phyloP scores from a whole-genome alignment of 2,113 vertebrate species.

The Athene cunicularia region DNA sequence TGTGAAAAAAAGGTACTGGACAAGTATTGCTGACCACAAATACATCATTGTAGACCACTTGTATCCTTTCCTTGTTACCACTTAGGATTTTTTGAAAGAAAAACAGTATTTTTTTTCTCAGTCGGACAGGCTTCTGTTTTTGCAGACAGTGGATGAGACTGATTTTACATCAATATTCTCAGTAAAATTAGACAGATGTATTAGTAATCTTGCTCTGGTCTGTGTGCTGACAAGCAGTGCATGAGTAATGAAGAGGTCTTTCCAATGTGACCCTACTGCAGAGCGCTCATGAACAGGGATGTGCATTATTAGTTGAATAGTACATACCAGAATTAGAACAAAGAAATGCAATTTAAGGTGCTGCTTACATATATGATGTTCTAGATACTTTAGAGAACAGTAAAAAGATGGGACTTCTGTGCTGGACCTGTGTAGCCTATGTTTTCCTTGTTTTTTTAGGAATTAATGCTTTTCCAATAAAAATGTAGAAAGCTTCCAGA shows the following conservation, averaged over 20 bases:
- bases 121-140: background rate
- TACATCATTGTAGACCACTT: background rate
- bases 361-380: background rate
- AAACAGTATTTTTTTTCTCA: background rate
- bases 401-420: background rate
- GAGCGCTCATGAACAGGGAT: constrained; percentile 17
- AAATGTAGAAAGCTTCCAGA: background rate
- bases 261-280: constrained; percentile 11
- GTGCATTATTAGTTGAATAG: constrained; percentile 5
- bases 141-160: background rate
- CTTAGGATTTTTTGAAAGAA: background rate
- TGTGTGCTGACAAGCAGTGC: constrained; percentile 57
- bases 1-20: background rate
- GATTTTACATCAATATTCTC: constrained; percentile 44
- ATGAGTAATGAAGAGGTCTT: constrained; percentile 62
- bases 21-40: background rate
- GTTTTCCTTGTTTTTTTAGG: background rate
- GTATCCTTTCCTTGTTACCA: background rate
- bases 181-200: constrained; percentile 55
- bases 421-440: background rate
- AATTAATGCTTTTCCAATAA: background rate
- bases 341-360: background rate
- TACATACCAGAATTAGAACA: constrained; percentile 16
- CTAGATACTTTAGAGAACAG: background rate
- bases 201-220: constrained; percentile 52